Evolutionary conservation across 2,797 vertebrate genomes (phyloP).

Genomic region (Siniperca obscura): DNA sequence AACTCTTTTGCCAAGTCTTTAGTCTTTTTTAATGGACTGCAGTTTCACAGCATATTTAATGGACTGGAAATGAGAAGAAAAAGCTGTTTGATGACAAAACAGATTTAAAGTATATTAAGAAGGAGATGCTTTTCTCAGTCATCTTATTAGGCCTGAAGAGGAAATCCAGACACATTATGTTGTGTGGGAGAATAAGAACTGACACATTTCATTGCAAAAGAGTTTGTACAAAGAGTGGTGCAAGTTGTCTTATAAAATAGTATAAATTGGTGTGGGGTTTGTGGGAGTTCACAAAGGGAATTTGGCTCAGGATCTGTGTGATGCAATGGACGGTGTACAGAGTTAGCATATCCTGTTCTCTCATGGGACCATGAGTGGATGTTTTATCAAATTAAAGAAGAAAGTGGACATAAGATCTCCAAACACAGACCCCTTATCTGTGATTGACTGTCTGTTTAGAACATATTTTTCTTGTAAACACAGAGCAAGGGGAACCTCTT

Average conservation of each 20-base stretch:
- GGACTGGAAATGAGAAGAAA: conserved; percentile 55
- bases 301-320: conserved; percentile 46
- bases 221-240: background rate
- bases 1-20: conserved; percentile 41
- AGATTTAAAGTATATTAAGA: conserved; percentile 56
- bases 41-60: conserved; percentile 42
- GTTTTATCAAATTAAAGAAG: conserved; percentile 60
- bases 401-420: conserved; percentile 59
- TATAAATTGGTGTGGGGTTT: conserved; percentile 30
- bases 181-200: conserved; percentile 19
- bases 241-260: conserved; percentile 9
- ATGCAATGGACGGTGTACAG: conserved; percentile 43
- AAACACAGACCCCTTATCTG: conserved; percentile 63
- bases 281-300: conserved; percentile 43
- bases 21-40: conserved; percentile 51
- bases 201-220: conserved; percentile 10
- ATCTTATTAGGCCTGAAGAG: conserved; percentile 36
- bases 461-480: conserved; percentile 64
- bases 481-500: conserved; percentile 48
- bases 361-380: conserved; percentile 41
- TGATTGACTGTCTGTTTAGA: conserved; percentile 51
- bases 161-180: conserved; percentile 29
- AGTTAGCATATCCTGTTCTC: conserved; percentile 55
- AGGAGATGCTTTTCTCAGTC: conserved; percentile 18
- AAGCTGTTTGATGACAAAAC: conserved; percentile 56